These are phyloP conservation scores for Agrochola circellaris DNA, from an alignment of 2,888 invertebrate species.

Conservation along the genomic window DNA sequence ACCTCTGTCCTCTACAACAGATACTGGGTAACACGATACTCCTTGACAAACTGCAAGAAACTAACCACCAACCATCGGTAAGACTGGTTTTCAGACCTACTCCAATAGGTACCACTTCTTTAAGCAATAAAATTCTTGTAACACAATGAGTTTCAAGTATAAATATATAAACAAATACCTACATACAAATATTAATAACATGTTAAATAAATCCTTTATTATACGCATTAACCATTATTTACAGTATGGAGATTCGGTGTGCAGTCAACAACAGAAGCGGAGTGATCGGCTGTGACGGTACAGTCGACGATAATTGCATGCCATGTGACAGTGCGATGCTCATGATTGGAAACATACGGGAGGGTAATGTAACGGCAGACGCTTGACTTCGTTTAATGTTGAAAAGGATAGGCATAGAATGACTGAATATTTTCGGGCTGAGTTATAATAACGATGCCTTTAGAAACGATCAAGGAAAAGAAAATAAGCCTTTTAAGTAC, in stretches of 20 bases:
- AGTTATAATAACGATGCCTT: background rate
- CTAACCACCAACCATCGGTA: background rate
- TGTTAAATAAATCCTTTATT: slow-evolving; percentile 22
- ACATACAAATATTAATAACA: background rate
- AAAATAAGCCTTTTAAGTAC: background rate
- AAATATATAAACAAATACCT: background rate
- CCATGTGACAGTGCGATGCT: slow-evolving; percentile 40
- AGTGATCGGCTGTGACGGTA: slow-evolving; percentile 54
- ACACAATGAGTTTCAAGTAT: background rate
- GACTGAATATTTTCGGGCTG: no score
- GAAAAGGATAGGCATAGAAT: no score
- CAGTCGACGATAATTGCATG: slow-evolving; percentile 50
- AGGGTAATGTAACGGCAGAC: background rate
- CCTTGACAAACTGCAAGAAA: no score
- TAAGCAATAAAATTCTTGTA: background rate
- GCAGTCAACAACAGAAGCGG: slow-evolving; percentile 53
- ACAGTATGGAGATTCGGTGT: slow-evolving; percentile 22
- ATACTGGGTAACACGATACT: no score
- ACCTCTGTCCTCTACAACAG: no score
- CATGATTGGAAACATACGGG: slow-evolving; percentile 26
- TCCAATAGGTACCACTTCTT: background rate
- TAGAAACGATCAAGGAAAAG: background rate
- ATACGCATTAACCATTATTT: slow-evolving; percentile 14
- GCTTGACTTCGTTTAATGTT: background rate
- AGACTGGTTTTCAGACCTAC: background rate